phyloP scores from a whole-genome alignment of 2,888 invertebrate species.

The Crioceris asparagi region DNA sequence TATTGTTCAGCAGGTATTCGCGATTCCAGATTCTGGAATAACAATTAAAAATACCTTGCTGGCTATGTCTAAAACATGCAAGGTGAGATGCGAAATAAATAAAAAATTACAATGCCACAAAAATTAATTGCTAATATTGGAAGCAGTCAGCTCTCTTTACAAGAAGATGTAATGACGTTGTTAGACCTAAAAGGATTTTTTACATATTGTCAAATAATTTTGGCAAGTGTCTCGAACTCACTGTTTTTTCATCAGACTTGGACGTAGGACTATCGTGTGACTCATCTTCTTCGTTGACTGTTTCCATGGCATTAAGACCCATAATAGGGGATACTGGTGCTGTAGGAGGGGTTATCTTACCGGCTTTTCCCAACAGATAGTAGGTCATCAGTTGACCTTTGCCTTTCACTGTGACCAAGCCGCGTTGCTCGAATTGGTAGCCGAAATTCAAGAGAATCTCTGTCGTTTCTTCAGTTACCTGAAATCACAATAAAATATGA shows the following conservation, averaged over 20 bases:
- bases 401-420: slow-evolving; percentile 91
- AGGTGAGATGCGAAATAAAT: no score
- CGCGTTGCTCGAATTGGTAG: slow-evolving; percentile 88
- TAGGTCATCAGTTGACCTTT: slow-evolving; percentile 95
- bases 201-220: no score
- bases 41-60: no score
- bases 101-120: no score
- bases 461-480: slow-evolving; percentile 94
- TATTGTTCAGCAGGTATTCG: no score
- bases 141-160: no score
- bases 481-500: slow-evolving; percentile 6
- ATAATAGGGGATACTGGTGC: slow-evolving; percentile 25
- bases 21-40: no score
- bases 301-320: slow-evolving; percentile 32
- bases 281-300: slow-evolving; percentile 38
- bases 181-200: no score
- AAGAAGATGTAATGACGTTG: no score
- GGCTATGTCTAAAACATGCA: no score
- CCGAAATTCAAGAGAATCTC: slow-evolving; percentile 81
- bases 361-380: slow-evolving; percentile 60
- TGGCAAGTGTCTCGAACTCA: no score
- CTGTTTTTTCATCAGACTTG: slow-evolving; percentile 36
- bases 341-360: slow-evolving; percentile 34
- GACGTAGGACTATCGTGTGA: slow-evolving; percentile 35
- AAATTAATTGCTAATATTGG: no score